Evolutionary conservation across 2,888 invertebrate genomes (phyloP).

Genomic region (Lepidocyrtoides sp.): DNA sequence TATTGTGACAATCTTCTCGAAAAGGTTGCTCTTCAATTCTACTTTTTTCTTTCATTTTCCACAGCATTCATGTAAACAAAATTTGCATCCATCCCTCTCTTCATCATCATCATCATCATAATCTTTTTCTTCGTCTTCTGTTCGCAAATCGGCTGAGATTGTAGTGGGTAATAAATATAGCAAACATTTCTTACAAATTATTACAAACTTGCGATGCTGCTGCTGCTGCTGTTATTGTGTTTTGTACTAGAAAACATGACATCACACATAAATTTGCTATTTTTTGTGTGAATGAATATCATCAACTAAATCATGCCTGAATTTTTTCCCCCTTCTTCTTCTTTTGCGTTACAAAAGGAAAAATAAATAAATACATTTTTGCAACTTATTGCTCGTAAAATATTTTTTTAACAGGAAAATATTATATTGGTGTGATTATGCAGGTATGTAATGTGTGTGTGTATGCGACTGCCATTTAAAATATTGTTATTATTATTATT

Average conservation of each 20-base stretch:
- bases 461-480: too few species aligned
- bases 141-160: neutral
- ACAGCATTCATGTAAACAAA: slow-evolving; percentile 18
- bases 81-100: slow-evolving; percentile 18
- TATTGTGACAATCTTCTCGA: slow-evolving; percentile 70
- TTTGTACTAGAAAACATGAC: slow-evolving; percentile 36
- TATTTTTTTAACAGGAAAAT: slow-evolving; percentile 2
- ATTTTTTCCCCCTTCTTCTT: neutral
- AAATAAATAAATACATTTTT: slow-evolving; percentile 31
- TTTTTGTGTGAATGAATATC: slow-evolving; percentile 44
- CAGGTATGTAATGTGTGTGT: neutral
- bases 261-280: slow-evolving; percentile 39
- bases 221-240: slow-evolving; percentile 5
- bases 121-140: neutral
- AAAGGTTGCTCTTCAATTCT: slow-evolving; percentile 69
- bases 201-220: slow-evolving; percentile 27
- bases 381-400: slow-evolving; percentile 25
- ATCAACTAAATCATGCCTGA: slow-evolving; percentile 34
- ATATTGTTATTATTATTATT: neutral
- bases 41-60: slow-evolving; percentile 49
- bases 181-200: slow-evolving; percentile 50
- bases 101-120: too few species aligned
- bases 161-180: slow-evolving; percentile 36
- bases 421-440: slow-evolving; percentile 20
- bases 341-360: neutral